These are phyloP conservation scores for Muraenolepis orangiensis DNA, from an alignment of 2,797 vertebrate species.

Conservation along the genomic window DNA sequence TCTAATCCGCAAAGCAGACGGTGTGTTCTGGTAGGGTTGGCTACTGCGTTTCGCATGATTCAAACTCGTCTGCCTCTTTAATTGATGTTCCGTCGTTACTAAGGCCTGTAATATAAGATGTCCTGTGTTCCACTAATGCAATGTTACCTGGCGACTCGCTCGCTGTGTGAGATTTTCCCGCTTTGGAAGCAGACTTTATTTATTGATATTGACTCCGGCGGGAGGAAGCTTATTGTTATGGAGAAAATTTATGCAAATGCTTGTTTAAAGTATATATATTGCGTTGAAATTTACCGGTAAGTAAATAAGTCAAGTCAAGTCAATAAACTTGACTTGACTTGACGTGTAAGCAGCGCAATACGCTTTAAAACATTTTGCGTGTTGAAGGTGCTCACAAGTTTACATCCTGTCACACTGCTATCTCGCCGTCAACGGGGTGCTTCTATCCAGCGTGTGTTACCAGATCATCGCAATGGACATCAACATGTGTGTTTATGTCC, in stretches of 20 bases:
- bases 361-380: not conserved
- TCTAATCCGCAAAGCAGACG: not conserved
- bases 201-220: no score
- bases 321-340: no score
- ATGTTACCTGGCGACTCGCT: not conserved
- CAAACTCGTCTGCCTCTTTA: not conserved
- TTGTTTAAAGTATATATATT: not conserved
- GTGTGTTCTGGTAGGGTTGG: not conserved
- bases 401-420: not conserved
- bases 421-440: not conserved
- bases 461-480: not conserved
- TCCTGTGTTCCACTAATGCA: not conserved
- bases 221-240: not conserved
- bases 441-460: not conserved
- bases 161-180: not conserved
- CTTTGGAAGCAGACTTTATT: not conserved
- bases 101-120: not conserved
- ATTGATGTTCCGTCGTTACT: not conserved
- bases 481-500: not conserved
- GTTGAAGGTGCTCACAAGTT: not conserved
- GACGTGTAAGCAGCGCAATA: no score
- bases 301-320: no score
- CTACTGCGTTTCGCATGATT: not conserved
- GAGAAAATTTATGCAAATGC: not conserved
- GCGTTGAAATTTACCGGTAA: not conserved